Percentiles rank a stretch among this genome's conserved stretches.
Evolutionary conservation across 1,140 invertebrate genomes (phyloP).

Genomic region (Harpegnathos saltator): DNA sequence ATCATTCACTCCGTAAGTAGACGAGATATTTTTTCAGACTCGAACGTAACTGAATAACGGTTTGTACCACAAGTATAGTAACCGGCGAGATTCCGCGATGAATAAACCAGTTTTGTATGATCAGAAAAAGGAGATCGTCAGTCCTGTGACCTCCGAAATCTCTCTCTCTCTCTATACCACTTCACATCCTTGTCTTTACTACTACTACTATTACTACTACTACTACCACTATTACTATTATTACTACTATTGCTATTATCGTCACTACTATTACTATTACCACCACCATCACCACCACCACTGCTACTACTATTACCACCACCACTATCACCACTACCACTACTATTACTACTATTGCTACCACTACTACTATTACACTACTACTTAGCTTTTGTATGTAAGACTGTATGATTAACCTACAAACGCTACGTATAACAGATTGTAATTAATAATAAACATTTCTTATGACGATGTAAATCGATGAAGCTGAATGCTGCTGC

Average conservation of each 20-base stretch:
- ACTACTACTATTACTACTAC: too few relatives aligned
- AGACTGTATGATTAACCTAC: conserved; percentile 58
- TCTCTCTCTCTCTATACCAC: conserved; percentile 52
- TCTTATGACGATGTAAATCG: conserved; percentile 51
- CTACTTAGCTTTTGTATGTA: conserved; percentile 68
- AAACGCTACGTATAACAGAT: conserved; percentile 54
- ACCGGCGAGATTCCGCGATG: conserved; percentile 7
- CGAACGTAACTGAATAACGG: conserved; percentile 12
- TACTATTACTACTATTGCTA: conserved; percentile 1
- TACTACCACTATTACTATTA: too few relatives aligned
- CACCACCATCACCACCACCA: background rate
- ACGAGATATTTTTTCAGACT: conserved; percentile 50
- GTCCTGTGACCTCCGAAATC: conserved; percentile 46
- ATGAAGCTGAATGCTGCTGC: background rate
- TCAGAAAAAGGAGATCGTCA: conserved; percentile 45
- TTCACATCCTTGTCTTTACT: conserved; percentile 24
- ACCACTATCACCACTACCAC: too few relatives aligned
- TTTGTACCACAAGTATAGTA: conserved; percentile 22
- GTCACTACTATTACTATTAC: background rate
- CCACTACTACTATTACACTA: background rate
- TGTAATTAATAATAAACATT: conserved; percentile 62
- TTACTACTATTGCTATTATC: too few relatives aligned
- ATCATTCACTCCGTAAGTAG: conserved; percentile 47
- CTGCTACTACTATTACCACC: too few relatives aligned
- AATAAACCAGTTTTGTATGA: conserved; percentile 61